Evolutionary conservation across 2,888 invertebrate species (phyloP), one percentile per base, ranked within the genome.

Genomic region (Ophonus ardosiacus): DNA sequence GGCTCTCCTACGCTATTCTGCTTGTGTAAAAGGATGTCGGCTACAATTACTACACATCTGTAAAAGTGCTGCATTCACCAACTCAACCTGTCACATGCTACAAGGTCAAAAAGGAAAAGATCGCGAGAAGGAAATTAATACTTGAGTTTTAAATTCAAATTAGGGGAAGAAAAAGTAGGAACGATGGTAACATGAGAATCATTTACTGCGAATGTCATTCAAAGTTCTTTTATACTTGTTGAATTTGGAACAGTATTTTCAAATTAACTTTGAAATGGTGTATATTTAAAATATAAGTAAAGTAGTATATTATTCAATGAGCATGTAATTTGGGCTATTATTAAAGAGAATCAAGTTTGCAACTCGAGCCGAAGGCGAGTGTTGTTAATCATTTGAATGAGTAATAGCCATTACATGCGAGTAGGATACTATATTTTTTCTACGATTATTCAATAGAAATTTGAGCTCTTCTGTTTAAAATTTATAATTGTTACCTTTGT

Each of bases 41-140:
- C 65, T 63, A 81, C 81, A 81, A 81, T 81, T 81, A 81, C 81
- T 18, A 71, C 56, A 81, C 81, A 81, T 81, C 68, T 81, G 68
- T 68, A 68, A 81, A 81, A 81, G 81, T 81, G 81, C 51, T 81
- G 17, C 68, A 71, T 38, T 81, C 81, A 68, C 31, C 13, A 57
- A 40, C 21, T 57, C 24, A 13, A 21, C 21, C 17, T 56, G 21
- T 81, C 81, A 68, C 38, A 8, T 43, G 40, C 10, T 40, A 80
- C 17, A 80, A 80, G 81, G 81, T 71, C 81, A 71, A 21, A 51
- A 51, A 51, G 43, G 43, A 51, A 31, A 51, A 51, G 43, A 51
- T 51, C 8, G 10, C 43, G 13, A 51, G 10, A 13, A 18, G 40
- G 80, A 61, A 80, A 80, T 80, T 80, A 59, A 61, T 80, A 61